Conservation (phyloP, 92 coral and sea anemone species). For the Actinernus sp. region DNA sequence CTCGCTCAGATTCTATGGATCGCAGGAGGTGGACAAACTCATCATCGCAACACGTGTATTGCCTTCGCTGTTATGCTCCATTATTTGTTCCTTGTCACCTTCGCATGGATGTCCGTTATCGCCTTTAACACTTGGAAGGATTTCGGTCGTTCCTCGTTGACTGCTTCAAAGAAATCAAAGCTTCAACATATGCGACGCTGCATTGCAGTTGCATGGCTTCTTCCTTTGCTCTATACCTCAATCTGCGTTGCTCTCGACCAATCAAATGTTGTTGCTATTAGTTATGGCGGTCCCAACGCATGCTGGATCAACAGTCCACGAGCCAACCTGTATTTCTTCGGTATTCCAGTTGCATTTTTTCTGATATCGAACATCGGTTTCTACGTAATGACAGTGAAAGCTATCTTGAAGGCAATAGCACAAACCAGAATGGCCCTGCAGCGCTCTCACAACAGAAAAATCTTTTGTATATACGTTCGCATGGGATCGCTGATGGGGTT, state of each 20-base stretch:
- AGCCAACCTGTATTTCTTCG: slow-evolving; percentile 41
- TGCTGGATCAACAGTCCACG: slow-evolving; percentile 54
- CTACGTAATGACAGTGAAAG: slow-evolving; percentile 50
- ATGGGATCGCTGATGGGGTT: slow-evolving; percentile 54
- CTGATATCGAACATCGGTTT: slow-evolving; percentile 22
- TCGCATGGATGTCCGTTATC: slow-evolving; percentile 64
- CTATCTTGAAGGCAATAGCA: slow-evolving; percentile 34
- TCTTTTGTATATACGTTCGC: slow-evolving; percentile 33
- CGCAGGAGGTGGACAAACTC: slow-evolving; percentile 13
- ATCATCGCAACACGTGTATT: slow-evolving; percentile 26
- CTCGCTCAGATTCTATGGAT: slow-evolving; percentile 44
- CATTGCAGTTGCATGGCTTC: slow-evolving; percentile 65
- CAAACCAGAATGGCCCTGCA: slow-evolving; percentile 26
- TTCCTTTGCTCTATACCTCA: slow-evolving; percentile 29
- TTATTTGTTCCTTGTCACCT: slow-evolving; percentile 35
- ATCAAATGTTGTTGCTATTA: slow-evolving; percentile 25
- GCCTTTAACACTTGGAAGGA: slow-evolving; percentile 60
- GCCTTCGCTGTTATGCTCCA: slow-evolving; percentile 41
- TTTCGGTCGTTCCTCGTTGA: slow-evolving; percentile 26
- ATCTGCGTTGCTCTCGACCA: slow-evolving; percentile 49
- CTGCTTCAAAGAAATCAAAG: slow-evolving; percentile 11
- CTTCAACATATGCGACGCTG: slow-evolving; percentile 43
- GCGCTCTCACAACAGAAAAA: slow-evolving; percentile 6
- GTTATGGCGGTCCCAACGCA: slow-evolving; percentile 30
- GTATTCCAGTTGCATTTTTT: slow-evolving; percentile 31